Evolutionary conservation across 2,888 invertebrate species (phyloP).

Genomic region (Ophion slaviceki): DNA sequence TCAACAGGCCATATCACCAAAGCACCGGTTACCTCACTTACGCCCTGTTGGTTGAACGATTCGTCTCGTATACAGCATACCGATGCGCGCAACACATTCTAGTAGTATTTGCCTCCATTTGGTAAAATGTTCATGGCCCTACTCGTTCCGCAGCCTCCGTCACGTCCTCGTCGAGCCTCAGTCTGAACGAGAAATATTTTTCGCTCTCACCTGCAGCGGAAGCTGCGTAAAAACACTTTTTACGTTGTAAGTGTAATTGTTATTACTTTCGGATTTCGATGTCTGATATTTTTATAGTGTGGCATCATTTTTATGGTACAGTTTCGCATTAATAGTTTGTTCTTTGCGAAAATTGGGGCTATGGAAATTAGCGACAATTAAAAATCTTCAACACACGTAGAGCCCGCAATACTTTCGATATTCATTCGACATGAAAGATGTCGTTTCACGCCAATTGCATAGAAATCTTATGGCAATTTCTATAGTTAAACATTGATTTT

Average conservation of each 20-base stretch:
- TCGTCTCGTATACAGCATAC: constrained; percentile 34
- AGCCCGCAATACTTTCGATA: too few relatives aligned
- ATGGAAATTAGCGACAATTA: too few relatives aligned
- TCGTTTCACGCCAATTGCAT: too few relatives aligned
- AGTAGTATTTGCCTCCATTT: constrained; percentile 29
- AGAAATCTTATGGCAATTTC: too few relatives aligned
- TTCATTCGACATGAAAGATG: too few relatives aligned
- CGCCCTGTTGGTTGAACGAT: constrained; percentile 47
- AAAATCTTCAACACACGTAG: too few relatives aligned
- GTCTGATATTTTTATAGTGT: too few relatives aligned
- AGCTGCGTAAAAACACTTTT: neutral
- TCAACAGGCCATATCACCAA: constrained; percentile 27
- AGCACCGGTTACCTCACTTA: constrained; percentile 38
- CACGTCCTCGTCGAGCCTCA: neutral
- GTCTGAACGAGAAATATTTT: neutral
- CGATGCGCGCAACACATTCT: constrained; percentile 20
- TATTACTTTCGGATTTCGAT: neutral
- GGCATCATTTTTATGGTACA: too few relatives aligned
- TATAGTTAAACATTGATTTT: too few relatives aligned
- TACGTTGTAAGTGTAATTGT: neutral
- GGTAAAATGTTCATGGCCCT: neutral
- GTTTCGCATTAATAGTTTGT: too few relatives aligned
- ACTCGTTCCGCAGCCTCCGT: neutral
- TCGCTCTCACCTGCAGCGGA: neutral
- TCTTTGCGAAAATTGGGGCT: too few relatives aligned